Evolutionary conservation across 2,797 vertebrate species (phyloP).

Genomic region (Pteropus rufus): DNA sequence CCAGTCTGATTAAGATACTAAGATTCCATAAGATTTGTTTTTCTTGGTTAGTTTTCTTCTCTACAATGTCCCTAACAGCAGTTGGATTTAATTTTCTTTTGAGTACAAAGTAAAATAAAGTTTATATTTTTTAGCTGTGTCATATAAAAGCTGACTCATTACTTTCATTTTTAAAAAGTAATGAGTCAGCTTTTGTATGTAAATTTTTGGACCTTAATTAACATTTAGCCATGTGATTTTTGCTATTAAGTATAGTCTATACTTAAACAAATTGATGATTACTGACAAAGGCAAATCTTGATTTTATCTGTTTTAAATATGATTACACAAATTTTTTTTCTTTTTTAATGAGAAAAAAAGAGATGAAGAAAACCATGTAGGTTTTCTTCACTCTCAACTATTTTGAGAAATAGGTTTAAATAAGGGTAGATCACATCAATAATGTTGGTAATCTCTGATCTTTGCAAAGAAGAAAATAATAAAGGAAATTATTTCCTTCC

Average conservation of each 20-base stretch:
- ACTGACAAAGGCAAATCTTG: slow-evolving; percentile 37
- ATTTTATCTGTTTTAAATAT: slow-evolving; percentile 46
- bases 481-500: slow-evolving; percentile 89
- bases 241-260: slow-evolving; percentile 45
- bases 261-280: slow-evolving; percentile 46
- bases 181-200: too few species aligned
- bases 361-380: slow-evolving; percentile 39
- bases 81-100: slow-evolving; percentile 46
- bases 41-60: slow-evolving; percentile 4
- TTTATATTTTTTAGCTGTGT: background rate
- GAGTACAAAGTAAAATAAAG: slow-evolving; percentile 8
- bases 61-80: background rate
- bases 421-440: slow-evolving; percentile 53
- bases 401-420: slow-evolving; percentile 68
- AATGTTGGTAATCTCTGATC: slow-evolving; percentile 53
- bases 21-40: slow-evolving; percentile 34
- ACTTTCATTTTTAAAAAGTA: slow-evolving; percentile 42
- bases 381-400: slow-evolving; percentile 23
- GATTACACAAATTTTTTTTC: background rate
- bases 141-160: slow-evolving; percentile 20
- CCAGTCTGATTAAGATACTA: slow-evolving; percentile 54
- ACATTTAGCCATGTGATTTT: slow-evolving; percentile 23
- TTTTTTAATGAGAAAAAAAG: slow-evolving; percentile 42
- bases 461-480: slow-evolving; percentile 63
- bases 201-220: slow-evolving; percentile 27